phyloP scores from a whole-genome alignment of 2,797 vertebrate species.

The Monodelphis domestica region DNA sequence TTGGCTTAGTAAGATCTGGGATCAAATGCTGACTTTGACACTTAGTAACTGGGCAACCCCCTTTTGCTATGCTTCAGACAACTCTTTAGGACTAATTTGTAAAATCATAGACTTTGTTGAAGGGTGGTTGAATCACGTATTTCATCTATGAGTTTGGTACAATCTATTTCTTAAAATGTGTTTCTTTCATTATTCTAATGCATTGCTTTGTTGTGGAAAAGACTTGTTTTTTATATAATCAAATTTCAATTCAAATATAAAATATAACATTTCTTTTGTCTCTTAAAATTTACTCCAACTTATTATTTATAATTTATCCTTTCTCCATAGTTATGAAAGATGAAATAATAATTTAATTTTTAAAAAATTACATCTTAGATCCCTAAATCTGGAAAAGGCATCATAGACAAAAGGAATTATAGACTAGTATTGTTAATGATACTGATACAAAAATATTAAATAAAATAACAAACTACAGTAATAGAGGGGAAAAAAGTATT shows the following conservation, averaged over 20 bases:
- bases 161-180: neutral
- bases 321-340: neutral
- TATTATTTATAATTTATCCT: neutral
- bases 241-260: neutral
- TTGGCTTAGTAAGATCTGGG: neutral
- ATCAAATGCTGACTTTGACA: neutral
- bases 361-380: neutral
- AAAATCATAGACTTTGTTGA: neutral
- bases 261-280: neutral
- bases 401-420: neutral
- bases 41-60: neutral
- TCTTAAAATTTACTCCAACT: neutral
- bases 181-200: neutral
- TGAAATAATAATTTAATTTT: neutral
- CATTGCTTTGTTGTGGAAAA: neutral
- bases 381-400: neutral
- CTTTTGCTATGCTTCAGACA: no score
- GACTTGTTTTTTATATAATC: neutral
- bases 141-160: neutral
- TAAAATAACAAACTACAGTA: neutral
- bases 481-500: neutral
- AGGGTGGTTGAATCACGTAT: neutral
- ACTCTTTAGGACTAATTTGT: neutral
- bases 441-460: neutral
- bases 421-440: neutral